Base-by-base conservation (phyloP, 1,140 invertebrate species). In the Pseudomyrmex cubaensis region DNA sequence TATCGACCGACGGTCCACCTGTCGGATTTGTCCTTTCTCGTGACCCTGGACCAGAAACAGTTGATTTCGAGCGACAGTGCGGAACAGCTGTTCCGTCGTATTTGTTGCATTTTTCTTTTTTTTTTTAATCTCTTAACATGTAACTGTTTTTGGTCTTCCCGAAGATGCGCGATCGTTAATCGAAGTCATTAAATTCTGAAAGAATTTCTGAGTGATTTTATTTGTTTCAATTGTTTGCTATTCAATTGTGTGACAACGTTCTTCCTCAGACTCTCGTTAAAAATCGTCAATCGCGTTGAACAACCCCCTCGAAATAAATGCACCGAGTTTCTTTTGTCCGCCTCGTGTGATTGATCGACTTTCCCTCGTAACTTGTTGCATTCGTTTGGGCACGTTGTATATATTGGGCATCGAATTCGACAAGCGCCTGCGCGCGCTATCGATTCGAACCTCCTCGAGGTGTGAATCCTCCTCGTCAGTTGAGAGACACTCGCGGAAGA, bases 381-480 rank as follows among this genome's bases (percentile, higher is more conserved):
- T 17, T 66, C 50, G 17, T 59, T 20, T 61, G 12, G 12, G 0
- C 57, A 17, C 15, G 52, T 48, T 78, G 7, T 12, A n/a, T 13
- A 80, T 10, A 22, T 5, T 2, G 17, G 54, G 0, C 12, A 17
- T 70, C 25, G 44, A 72, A 50, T 59, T 50, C n/a, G 15, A 57
- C 22, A 3, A 57, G 35, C 83, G 82, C 78, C 22, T 82, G 87
- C 87, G 87, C 75, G 50, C 57, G 20, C n/a, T 90, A 90, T 89
- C 54, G 88, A 88, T 88, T 86, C 70, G 35, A 25, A 17, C 13
- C 7, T 57, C 22, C 25, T 35, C 4, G 35, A 35, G 10, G 46
- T 22, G 17, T 59, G 10, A 12, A 59, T 72, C 13, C 17, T 15
- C 50, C 17, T 15, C 50, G 13, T 82, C 76, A 64, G 17, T 22